Evolutionary conservation across 2,113 vertebrate species (phyloP).

Genomic region (Lasiurus borealis): DNA sequence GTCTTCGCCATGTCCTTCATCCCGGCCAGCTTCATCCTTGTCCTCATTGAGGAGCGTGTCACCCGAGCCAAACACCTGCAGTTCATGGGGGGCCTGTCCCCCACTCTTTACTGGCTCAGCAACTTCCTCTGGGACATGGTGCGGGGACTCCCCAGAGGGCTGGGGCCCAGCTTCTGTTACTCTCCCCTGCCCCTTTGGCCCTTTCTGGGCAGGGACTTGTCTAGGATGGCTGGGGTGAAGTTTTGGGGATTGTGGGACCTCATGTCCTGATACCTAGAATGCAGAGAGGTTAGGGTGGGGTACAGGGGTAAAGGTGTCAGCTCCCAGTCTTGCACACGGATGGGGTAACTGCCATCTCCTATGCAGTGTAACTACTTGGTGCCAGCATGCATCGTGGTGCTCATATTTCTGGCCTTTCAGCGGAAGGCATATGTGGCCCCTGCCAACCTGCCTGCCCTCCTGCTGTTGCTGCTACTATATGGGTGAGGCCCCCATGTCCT

Average conservation of each 20-base stretch:
- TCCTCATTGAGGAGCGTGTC: constrained; percentile 95
- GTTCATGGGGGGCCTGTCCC: constrained; percentile 94
- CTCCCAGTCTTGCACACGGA: too few species aligned
- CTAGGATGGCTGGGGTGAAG: not conserved
- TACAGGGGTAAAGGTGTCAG: too few species aligned
- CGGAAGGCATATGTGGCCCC: constrained; percentile 95
- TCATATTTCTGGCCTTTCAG: constrained; percentile 98
- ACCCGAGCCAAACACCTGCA: constrained; percentile 97
- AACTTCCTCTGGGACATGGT: constrained; percentile 98
- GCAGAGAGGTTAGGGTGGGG: not conserved
- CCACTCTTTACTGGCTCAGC: constrained; percentile 93
- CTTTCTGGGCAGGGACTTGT: not conserved
- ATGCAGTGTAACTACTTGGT: constrained; percentile 95
- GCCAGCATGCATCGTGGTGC: constrained; percentile 90
- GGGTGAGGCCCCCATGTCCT: constrained; percentile 86
- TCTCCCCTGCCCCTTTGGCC: not conserved
- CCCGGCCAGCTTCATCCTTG: constrained; percentile 94
- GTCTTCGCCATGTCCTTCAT: constrained; percentile 97
- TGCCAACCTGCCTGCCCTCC: constrained; percentile 92
- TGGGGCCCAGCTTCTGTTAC: not conserved
- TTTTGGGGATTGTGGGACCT: not conserved
- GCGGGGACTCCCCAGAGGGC: constrained; percentile 6
- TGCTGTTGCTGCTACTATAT: constrained; percentile 94
- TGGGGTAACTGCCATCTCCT: not conserved
- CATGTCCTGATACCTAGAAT: not conserved